A percentile compares a stretch with the other conserved stretches of the same genome.
phyloP scores from a whole-genome alignment of 2,888 invertebrate genomes.

The Eupithecia inturbata region DNA sequence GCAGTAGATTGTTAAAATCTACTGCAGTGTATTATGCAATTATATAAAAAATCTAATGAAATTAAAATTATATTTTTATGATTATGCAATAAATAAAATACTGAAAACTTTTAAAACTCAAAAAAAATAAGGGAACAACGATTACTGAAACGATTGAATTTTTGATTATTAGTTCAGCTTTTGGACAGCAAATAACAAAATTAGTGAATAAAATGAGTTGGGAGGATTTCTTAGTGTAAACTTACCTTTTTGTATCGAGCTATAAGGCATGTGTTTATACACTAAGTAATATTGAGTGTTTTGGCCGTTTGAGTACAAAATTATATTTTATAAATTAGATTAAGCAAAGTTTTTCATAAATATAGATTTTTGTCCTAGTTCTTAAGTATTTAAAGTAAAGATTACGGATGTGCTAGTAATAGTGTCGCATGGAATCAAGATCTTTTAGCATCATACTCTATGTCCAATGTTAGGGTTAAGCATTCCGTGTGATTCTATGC shows the following conservation, averaged over 20 bases:
- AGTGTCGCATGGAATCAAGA: constrained; percentile 13
- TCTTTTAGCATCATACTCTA: not conserved
- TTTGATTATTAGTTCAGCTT: not conserved
- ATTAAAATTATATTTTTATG: too few species aligned
- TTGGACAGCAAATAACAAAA: constrained; percentile 32
- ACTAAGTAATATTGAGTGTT: constrained; percentile 42
- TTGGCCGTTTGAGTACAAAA: constrained; percentile 80
- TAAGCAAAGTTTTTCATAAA: constrained; percentile 52
- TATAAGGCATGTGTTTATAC: not conserved
- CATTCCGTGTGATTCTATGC: constrained; percentile 1
- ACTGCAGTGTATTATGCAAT: too few species aligned
- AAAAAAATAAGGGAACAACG: constrained; percentile 7
- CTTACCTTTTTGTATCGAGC: constrained; percentile 24
- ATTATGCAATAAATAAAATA: too few species aligned
- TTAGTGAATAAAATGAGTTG: constrained; percentile 29
- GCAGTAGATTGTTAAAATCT: too few species aligned
- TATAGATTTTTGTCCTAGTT: constrained; percentile 47
- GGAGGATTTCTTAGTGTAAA: constrained; percentile 24
- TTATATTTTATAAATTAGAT: constrained; percentile 58
- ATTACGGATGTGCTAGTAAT: constrained; percentile 17
- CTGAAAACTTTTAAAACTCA: not conserved
- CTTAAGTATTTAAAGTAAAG: constrained; percentile 44
- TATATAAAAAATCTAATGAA: too few species aligned
- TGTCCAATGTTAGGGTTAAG: not conserved
- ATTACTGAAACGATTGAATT: not conserved